Evolutionary conservation across 2,113 vertebrate genomes (phyloP).

Genomic region (rabbit (Oryctolagus cuniculus)): DNA sequence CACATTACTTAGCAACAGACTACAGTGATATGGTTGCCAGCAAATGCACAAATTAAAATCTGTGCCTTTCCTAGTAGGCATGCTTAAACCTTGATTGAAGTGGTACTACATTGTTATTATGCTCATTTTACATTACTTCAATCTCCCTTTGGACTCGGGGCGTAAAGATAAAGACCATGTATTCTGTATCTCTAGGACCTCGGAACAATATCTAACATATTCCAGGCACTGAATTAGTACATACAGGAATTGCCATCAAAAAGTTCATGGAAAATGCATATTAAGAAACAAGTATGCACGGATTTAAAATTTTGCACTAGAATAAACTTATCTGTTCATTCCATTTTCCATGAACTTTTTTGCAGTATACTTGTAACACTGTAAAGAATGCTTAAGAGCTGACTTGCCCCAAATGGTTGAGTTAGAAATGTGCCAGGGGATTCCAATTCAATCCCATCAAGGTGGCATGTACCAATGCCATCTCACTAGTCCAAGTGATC

Average conservation of each 20-base stretch:
- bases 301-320: no score
- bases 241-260: no score
- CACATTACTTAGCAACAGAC: neutral
- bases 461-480: no score
- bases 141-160: neutral
- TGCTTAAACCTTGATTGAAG: neutral
- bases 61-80: neutral
- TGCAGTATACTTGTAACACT: no score
- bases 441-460: no score
- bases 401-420: no score
- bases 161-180: neutral
- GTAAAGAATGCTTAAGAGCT: neutral
- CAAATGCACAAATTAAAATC: conserved; percentile 53
- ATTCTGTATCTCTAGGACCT: neutral
- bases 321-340: no score
- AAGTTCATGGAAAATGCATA: no score
- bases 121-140: neutral
- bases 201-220: neutral
- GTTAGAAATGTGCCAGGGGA: no score
- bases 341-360: no score
- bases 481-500: no score
- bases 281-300: no score
- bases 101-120: neutral
- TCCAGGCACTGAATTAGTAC: neutral
- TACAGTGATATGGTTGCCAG: neutral